Evolutionary conservation across 2,888 invertebrate genomes (phyloP).

Genomic region (Apamea epomidion): DNA sequence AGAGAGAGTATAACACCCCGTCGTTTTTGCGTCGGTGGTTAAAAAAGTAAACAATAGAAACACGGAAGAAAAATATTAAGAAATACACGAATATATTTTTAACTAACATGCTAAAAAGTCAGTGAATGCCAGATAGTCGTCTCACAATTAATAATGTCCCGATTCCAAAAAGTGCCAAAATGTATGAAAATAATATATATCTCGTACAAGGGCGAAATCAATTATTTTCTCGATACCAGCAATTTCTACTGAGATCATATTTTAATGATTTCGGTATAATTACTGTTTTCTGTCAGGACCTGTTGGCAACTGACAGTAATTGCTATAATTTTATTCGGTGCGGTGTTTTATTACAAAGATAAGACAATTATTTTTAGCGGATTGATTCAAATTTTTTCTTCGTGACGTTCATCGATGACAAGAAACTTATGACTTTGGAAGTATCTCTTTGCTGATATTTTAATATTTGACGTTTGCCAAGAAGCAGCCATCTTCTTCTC

Average conservation of each 20-base stretch:
- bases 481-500: too few species aligned
- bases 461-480: too few species aligned
- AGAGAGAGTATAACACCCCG: rapidly evolving
- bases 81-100: conserved; percentile 1
- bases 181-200: conserved; percentile 14
- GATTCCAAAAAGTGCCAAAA: neutral
- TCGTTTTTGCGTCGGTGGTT: too few species aligned
- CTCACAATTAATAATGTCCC: neutral
- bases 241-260: conserved; percentile 3
- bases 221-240: conserved; percentile 24
- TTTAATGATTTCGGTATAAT: conserved; percentile 32
- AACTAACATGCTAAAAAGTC: neutral
- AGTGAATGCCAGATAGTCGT: conserved; percentile 1
- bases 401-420: too few species aligned
- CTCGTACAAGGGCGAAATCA: too few species aligned
- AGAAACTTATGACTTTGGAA: too few species aligned
- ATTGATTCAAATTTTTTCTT: too few species aligned
- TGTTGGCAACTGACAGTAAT: neutral
- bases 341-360: too few species aligned
- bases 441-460: too few species aligned
- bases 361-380: neutral
- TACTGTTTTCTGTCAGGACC: neutral
- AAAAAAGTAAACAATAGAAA: too few species aligned
- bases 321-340: neutral
- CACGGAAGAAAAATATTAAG: too few species aligned